A percentile compares a stretch with the other conserved stretches of the same genome.
phyloP scores from a whole-genome alignment of 1,140 invertebrate genomes.

The Grapholita molesta region DNA sequence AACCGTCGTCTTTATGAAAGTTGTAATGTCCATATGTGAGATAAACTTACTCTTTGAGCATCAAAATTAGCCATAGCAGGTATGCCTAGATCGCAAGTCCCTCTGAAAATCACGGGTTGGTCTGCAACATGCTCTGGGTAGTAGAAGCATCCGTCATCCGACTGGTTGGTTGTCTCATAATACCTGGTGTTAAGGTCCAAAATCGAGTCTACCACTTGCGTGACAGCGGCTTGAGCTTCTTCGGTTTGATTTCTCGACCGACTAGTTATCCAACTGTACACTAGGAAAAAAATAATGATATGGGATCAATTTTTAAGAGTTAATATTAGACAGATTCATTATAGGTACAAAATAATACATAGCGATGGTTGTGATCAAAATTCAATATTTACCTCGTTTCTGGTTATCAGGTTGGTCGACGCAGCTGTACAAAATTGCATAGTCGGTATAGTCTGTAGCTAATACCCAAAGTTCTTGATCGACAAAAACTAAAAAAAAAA shows the following conservation, averaged over 20 bases:
- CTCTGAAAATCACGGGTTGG: slow-evolving; percentile 36
- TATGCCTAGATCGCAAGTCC: slow-evolving; percentile 42
- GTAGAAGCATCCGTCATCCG: slow-evolving; percentile 42
- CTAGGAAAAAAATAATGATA: slow-evolving; percentile 23
- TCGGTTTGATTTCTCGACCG: slow-evolving; percentile 27
- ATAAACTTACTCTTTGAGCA: slow-evolving; percentile 29
- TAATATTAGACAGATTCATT: too few species aligned
- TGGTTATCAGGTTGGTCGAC: slow-evolving; percentile 29
- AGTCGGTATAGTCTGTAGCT: slow-evolving; percentile 44
- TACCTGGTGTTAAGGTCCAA: slow-evolving; percentile 39
- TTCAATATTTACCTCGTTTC: slow-evolving; percentile 40
- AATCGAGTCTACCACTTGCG: slow-evolving; percentile 31
- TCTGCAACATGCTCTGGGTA: slow-evolving; percentile 27
- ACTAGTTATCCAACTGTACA: slow-evolving; percentile 51
- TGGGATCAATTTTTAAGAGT: background rate
- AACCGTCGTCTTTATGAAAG: too few species aligned
- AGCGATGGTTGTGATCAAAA: background rate
- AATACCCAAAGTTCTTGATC: slow-evolving; percentile 37
- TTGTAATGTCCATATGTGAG: background rate
- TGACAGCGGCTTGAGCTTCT: slow-evolving; percentile 21
- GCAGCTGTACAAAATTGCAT: slow-evolving; percentile 43
- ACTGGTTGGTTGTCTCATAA: slow-evolving; percentile 31
- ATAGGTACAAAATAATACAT: too few species aligned
- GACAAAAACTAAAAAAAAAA: slow-evolving; percentile 33
- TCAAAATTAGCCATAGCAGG: slow-evolving; percentile 35